Conservation (phyloP, 2,888 invertebrate species). For the Drosophila suboccidentalis region DNA sequence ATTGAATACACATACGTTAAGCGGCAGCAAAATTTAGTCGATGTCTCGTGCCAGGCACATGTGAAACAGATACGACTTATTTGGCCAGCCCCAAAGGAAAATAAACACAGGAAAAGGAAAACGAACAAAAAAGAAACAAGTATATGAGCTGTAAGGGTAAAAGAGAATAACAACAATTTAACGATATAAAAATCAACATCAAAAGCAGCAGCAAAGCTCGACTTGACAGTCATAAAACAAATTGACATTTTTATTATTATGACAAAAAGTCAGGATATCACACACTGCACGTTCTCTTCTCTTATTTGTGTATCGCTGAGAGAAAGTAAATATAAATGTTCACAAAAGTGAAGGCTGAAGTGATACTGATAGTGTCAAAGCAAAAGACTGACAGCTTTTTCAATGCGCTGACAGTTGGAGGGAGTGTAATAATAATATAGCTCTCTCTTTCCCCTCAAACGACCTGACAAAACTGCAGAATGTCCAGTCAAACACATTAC, state of each 20-base stretch:
- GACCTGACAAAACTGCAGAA: conserved; percentile 13
- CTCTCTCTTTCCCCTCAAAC: background rate
- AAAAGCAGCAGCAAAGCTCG: conserved; percentile 60
- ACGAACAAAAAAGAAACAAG: background rate
- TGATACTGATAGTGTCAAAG: conserved; percentile 54
- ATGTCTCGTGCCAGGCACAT: conserved; percentile 57
- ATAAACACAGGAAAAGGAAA: conserved; percentile 31
- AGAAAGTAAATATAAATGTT: background rate
- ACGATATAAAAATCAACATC: conserved; percentile 64
- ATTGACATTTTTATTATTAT: conserved; percentile 77
- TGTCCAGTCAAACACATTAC: conserved; percentile 8
- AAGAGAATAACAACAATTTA: conserved; percentile 19
- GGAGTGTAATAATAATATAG: conserved; percentile 40
- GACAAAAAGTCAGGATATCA: conserved; percentile 75
- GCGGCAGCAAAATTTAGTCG: conserved; percentile 12
- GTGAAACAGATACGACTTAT: conserved; percentile 39
- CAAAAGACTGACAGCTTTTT: conserved; percentile 13
- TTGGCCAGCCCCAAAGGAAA: conserved; percentile 17
- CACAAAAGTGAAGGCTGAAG: conserved; percentile 43
- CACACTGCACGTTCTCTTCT: conserved; percentile 27
- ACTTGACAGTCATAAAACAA: conserved; percentile 75
- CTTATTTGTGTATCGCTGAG: background rate
- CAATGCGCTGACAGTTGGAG: conserved; percentile 26
- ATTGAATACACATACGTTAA: conserved; percentile 18
- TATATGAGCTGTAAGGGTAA: background rate